Percentiles rank a stretch among this genome's conserved stretches.
Conservation (phyloP, 2,888 invertebrate species). For the Drosophila mimica region DNA sequence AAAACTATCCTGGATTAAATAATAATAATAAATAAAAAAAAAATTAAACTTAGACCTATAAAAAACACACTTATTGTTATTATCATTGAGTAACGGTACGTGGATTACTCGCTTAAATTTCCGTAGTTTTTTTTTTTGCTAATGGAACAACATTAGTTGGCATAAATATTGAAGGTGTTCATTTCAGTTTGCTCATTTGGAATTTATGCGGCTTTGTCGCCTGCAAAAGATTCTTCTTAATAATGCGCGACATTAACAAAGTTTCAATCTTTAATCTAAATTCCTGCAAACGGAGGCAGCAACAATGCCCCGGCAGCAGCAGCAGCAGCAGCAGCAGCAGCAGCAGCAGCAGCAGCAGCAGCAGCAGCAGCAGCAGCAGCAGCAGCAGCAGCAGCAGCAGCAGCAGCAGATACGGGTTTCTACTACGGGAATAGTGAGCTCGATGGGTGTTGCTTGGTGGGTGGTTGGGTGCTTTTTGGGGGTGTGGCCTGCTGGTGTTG, state of each 20-base stretch:
- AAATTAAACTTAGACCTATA: no score
- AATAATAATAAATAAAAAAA: no score
- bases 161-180: conserved; percentile 68
- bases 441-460: not conserved
- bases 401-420: conserved; percentile 11
- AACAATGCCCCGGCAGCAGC: conserved; percentile 34
- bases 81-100: not conserved
- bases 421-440: conserved; percentile 6
- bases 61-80: not conserved
- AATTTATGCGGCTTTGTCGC: conserved; percentile 53
- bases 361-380: conserved; percentile 28
- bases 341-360: conserved; percentile 1
- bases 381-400: conserved; percentile 8
- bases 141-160: conserved; percentile 17
- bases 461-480: not conserved
- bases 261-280: conserved; percentile 82
- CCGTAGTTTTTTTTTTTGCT: not conserved
- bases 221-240: conserved; percentile 69
- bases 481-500: conserved; percentile 21
- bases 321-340: conserved; percentile 1
- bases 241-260: conserved; percentile 80
- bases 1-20: no score
- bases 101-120: not conserved
- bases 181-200: conserved; percentile 65
- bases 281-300: conserved; percentile 55